These are phyloP conservation scores for Enteromius fasciolatus DNA, from an alignment of 2,797 vertebrate genomes.

Conservation along the genomic window DNA sequence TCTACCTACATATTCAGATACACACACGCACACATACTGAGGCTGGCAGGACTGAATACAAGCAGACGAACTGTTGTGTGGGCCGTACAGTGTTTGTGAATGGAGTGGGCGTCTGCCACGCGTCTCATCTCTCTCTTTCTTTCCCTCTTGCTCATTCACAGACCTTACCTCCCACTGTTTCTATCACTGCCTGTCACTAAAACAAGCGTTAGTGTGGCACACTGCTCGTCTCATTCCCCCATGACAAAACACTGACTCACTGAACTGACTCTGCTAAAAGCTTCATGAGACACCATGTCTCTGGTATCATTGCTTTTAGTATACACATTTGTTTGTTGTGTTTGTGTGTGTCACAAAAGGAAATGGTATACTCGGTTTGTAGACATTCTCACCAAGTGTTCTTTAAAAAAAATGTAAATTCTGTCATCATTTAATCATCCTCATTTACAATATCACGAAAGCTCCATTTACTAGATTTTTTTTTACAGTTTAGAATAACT, in stretches of 20 bases:
- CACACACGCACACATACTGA: slow-evolving; percentile 38
- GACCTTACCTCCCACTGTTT: slow-evolving; percentile 29
- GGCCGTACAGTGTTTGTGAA: slow-evolving; percentile 60
- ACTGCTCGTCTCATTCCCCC: slow-evolving; percentile 17
- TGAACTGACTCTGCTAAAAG: slow-evolving; percentile 42
- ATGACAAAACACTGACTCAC: slow-evolving; percentile 44
- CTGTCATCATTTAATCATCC: neutral
- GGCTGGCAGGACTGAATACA: slow-evolving; percentile 51
- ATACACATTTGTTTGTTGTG: slow-evolving; percentile 22
- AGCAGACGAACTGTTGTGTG: slow-evolving; percentile 55
- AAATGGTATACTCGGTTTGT: slow-evolving; percentile 13
- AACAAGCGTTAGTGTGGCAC: slow-evolving; percentile 25
- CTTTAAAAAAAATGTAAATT: neutral
- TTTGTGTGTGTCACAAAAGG: slow-evolving; percentile 29
- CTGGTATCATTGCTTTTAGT: slow-evolving; percentile 35
- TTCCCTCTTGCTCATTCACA: slow-evolving; percentile 1
- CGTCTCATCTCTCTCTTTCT: slow-evolving; percentile 44
- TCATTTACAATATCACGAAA: neutral
- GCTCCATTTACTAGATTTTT: neutral
- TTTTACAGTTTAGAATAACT: neutral
- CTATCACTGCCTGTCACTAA: slow-evolving; percentile 44
- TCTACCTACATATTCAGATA: slow-evolving; percentile 43
- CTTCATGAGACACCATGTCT: slow-evolving; percentile 25
- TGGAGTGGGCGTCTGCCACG: slow-evolving; percentile 57
- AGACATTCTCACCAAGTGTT: slow-evolving; percentile 4